Conservation (phyloP, 2,113 vertebrate species). For the Toxostoma redivivum region DNA sequence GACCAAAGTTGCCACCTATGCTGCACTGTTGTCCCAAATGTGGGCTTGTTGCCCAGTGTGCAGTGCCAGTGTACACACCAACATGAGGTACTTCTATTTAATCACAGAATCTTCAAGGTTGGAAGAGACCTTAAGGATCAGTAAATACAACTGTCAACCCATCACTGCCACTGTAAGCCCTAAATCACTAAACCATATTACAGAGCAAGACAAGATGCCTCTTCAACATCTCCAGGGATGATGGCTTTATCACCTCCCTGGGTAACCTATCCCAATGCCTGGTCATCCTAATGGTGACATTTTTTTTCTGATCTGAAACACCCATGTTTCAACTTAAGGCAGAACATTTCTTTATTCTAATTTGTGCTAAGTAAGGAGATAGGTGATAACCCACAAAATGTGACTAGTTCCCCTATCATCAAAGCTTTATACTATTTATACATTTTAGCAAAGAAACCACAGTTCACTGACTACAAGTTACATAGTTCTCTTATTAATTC, state of each 20-base stretch:
- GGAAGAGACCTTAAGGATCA: background rate
- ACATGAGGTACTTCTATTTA: background rate
- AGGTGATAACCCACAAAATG: background rate
- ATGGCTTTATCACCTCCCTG: background rate
- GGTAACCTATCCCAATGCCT: background rate
- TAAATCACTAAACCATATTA: background rate
- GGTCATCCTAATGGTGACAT: background rate
- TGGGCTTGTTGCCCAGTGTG: background rate
- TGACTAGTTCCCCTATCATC: background rate
- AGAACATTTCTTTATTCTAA: background rate
- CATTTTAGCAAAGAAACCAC: background rate
- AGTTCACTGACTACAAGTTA: background rate
- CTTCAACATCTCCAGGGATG: background rate
- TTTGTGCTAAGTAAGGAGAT: background rate
- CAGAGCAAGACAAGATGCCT: background rate
- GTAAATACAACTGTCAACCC: background rate
- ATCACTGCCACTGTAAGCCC: background rate
- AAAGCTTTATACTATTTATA: background rate
- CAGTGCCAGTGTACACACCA: background rate
- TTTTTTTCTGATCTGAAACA: background rate
- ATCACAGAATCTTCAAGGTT: background rate
- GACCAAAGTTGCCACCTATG: rapidly evolving
- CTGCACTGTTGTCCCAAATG: background rate
- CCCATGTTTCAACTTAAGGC: background rate
- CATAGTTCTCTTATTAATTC: background rate